Evolutionary conservation across 2,888 invertebrate species (phyloP), one percentile per base, ranked within the genome.

Genomic region (Platycheirus albimanus): DNA sequence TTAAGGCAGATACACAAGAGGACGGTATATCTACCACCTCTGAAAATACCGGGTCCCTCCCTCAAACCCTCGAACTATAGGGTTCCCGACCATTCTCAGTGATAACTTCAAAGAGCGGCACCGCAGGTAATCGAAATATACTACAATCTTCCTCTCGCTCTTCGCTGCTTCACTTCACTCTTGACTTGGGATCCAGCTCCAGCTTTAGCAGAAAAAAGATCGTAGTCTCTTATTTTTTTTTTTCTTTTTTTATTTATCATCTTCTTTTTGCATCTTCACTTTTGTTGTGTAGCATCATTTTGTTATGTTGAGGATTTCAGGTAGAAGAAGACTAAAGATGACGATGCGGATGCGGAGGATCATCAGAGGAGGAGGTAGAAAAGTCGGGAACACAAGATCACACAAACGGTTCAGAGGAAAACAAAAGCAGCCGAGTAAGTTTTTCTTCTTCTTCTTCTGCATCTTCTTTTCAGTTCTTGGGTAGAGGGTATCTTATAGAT

Each of bases 81-180:
- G 72, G 56, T 78, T 64, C 72, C 72, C 36, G 83, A 20, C 49
- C 17, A 67, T 43, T 19, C 41, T 67, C 49, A 67, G 77, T 77
- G 81, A 83, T 78, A 74, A 83, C 78, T 83, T 83, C 83, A 83
- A 83, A 83, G 83, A 69, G 69, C 72, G 56, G 83, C 83, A 83
- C 83, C 83, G 83, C 83, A 83, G 83, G 83, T 83, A 83, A 83
- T 78, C 83, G 83, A 74, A 83, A 83, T 72, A 74, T 64, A 49
- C 78, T 67, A 63, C 64, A 54, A 72, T 45, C 45, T 30, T 61
- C 38, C 10, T 78, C 63, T 64, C 15, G n/a, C 56, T 43, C n/a
- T n/a, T n/a, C n/a, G n/a, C 61, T 58, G 30, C 61, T 58, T 67
- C 49, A 20, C 52, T 17, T 77, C 63, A 69, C 64, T 63, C 45